These are phyloP conservation scores for Syndactyla subalaris DNA, from an alignment of 2,797 vertebrate species.

Conservation along the genomic window DNA sequence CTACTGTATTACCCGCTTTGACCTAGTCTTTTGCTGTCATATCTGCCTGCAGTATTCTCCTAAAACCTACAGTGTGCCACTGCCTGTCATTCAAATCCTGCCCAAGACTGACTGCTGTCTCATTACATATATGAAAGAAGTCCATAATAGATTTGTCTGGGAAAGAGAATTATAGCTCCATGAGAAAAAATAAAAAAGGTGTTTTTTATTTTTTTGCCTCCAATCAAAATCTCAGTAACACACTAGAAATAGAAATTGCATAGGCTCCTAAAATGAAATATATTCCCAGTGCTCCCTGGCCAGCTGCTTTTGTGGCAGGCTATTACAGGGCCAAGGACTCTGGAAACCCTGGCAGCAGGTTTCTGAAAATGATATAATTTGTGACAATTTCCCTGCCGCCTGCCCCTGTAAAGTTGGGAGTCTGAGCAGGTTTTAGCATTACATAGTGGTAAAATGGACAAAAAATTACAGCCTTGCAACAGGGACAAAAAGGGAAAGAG, in stretches of 20 bases:
- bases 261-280: neutral
- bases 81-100: neutral
- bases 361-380: neutral
- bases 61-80: neutral
- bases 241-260: neutral
- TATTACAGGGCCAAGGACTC: neutral
- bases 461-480: neutral
- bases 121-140: neutral
- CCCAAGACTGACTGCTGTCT: neutral
- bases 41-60: neutral
- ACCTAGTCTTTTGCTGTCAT: neutral
- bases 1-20: neutral
- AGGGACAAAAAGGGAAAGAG: neutral
- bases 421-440: neutral
- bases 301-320: slow-evolving; percentile 26
- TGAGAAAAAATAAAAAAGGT: neutral
- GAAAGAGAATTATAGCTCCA: neutral
- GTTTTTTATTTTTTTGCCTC: neutral
- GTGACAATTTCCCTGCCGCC: neutral
- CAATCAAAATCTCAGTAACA: neutral
- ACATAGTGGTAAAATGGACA: neutral
- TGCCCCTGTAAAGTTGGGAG: neutral
- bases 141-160: neutral
- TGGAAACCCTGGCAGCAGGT: neutral
- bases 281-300: neutral